Percentiles rank a stretch among this genome's conserved stretches.
These are phyloP conservation scores for Tragopan temminckii DNA, from an alignment of 2,797 vertebrate genomes.

Conservation along the genomic window DNA sequence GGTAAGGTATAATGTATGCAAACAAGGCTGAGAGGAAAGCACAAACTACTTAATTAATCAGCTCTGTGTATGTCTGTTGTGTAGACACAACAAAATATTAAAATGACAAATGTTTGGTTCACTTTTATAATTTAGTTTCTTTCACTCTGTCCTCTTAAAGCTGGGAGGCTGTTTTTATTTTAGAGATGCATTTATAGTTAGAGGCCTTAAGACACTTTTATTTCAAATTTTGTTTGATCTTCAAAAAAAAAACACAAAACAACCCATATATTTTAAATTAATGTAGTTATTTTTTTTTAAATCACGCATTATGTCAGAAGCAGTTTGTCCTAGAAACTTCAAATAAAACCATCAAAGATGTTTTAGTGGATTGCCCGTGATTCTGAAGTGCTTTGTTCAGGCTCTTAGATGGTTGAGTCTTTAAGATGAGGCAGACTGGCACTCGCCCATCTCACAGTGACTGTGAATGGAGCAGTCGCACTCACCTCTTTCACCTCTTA, in stretches of 20 bases:
- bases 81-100: not conserved
- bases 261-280: not conserved
- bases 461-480: not conserved
- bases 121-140: not conserved
- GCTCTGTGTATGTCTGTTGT: not conserved
- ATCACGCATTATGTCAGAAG: not conserved
- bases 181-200: not conserved
- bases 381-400: not conserved
- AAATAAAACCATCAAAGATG: not conserved
- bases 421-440: not conserved
- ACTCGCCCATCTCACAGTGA: rapidly evolving
- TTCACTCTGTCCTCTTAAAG: not conserved
- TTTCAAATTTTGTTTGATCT: not conserved
- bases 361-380: not conserved
- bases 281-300: not conserved
- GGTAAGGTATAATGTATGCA: not conserved
- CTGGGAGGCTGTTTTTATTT: not conserved
- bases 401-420: not conserved
- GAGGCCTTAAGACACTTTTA: not conserved
- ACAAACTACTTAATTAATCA: not conserved
- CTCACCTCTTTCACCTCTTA: not conserved
- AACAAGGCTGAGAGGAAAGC: not conserved
- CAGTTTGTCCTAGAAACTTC: not conserved
- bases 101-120: not conserved
- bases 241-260: not conserved